Base-by-base conservation (phyloP, 2,113 vertebrate species). In the Nymphicus hollandicus region DNA sequence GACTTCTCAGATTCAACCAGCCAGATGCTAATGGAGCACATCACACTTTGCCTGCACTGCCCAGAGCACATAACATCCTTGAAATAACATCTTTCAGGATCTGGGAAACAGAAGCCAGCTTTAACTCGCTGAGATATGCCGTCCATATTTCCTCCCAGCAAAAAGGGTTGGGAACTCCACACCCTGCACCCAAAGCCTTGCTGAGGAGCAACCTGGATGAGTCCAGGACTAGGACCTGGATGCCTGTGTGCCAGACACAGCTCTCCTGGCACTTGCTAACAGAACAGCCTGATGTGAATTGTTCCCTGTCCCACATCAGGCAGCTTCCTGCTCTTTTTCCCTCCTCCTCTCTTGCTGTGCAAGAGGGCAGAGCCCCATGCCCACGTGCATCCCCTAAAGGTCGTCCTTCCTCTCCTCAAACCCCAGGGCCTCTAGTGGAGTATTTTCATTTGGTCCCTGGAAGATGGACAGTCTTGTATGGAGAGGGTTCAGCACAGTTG, bases 241-340 rank as follows among this genome's bases (percentile, higher is more conserved):
- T 78, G 81, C 27, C 37, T 2, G 2, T 10, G 25, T 35, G 41
- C 37, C 0, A 0, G 46, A 66, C 2, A 6, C 33, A 68, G 22
- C 37, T 66, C 43, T 85, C 37, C 25, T 31, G 61, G 65, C 12
- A 11, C 43, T 56, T 49, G 77, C 27, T 78, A 71, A 53, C 16
- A 27, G 53, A 39, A 35, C 35, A 81, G 29, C 43, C 49, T 47
- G 37, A 29, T 0, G 0, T 29, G 20, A 6, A 22, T 35, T 58
- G 12, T 1, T 72, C 53, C 58, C 10, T 61, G 33, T 86, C 20
- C 46, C 35, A 60, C 8, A 9, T 35, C 10, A 46, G 44, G 43
- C 19, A 60, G 47, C 25, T 63, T 69, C 49, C 44, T 58, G 28
- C 25, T 60, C 28, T 33, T 47, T 47, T 66, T 55, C 22, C 8